These are phyloP conservation scores for Lasius fuliginosus DNA, from an alignment of 2,888 invertebrate genomes.

Conservation along the genomic window DNA sequence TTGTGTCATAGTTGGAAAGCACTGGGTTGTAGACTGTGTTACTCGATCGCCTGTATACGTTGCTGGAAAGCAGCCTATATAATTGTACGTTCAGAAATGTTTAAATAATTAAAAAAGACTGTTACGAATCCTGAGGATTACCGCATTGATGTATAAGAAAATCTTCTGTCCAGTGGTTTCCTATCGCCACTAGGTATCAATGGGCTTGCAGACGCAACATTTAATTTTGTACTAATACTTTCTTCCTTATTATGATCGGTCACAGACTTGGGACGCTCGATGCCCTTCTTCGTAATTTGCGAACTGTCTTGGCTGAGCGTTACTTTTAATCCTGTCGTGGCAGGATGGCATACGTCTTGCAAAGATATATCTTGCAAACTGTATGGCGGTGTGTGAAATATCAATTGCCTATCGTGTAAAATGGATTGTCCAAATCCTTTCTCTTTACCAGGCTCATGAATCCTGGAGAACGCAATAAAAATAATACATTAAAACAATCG, in stretches of 20 bases:
- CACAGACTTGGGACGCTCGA: slow-evolving; percentile 84
- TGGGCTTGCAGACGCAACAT: slow-evolving; percentile 85
- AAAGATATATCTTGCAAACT: slow-evolving; percentile 92
- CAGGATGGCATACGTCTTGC: slow-evolving; percentile 88
- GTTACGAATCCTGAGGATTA: slow-evolving; percentile 76
- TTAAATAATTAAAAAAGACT: slow-evolving; percentile 56
- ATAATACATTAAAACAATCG: not conserved
- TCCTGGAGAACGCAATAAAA: slow-evolving; percentile 85
- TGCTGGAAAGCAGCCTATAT: not conserved
- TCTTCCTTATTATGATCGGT: slow-evolving; percentile 83
- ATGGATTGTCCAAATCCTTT: slow-evolving; percentile 98
- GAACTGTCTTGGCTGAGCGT: slow-evolving; percentile 76
- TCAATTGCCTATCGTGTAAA: slow-evolving; percentile 93
- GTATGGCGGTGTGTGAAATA: slow-evolving; percentile 97
- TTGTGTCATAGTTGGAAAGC: too few relatives aligned
- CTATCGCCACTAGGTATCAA: slow-evolving; percentile 83
- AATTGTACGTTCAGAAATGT: slow-evolving; percentile 41
- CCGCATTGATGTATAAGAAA: slow-evolving; percentile 89
- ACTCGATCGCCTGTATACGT: too few relatives aligned
- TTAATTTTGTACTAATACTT: slow-evolving; percentile 79
- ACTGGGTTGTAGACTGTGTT: too few relatives aligned
- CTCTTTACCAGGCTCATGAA: slow-evolving; percentile 92
- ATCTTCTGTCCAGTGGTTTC: slow-evolving; percentile 88
- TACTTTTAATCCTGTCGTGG: slow-evolving; percentile 75
- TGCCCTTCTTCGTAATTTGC: slow-evolving; percentile 77